These are phyloP conservation scores for Prinia subflava DNA, from an alignment of 2,113 vertebrate species.

Conservation along the genomic window DNA sequence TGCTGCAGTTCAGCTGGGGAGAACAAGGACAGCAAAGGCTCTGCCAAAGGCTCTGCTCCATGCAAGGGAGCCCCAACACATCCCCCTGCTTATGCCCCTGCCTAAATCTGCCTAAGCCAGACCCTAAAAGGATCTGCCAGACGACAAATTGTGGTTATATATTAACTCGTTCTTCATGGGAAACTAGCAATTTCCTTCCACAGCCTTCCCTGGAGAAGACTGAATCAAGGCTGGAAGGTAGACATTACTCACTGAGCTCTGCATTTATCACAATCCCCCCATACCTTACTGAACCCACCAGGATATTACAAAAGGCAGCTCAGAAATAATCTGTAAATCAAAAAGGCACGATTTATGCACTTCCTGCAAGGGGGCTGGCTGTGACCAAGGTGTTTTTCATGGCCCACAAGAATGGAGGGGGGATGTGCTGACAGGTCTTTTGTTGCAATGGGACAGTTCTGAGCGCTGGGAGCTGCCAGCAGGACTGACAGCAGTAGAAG, in stretches of 20 bases:
- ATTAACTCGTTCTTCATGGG: not conserved
- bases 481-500: not conserved
- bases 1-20: slow-evolving; percentile 42
- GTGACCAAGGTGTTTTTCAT: slow-evolving; percentile 5
- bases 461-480: not conserved
- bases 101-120: not conserved
- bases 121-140: not conserved
- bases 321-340: slow-evolving; percentile 9
- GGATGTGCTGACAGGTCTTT: slow-evolving; percentile 20
- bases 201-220: not conserved
- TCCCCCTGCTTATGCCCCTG: not conserved
- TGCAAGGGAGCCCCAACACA: not conserved
- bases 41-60: not conserved
- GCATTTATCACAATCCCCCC: not conserved
- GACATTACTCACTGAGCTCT: not conserved
- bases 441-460: not conserved
- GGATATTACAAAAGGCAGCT: not conserved
- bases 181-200: not conserved
- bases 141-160: not conserved
- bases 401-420: slow-evolving; percentile 9
- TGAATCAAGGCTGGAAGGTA: not conserved
- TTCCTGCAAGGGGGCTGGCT: not conserved
- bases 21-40: not conserved
- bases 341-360: not conserved
- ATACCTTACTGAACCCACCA: not conserved